phyloP scores from a whole-genome alignment of 2,888 invertebrate genomes.

The Eristalis arbustorum region DNA sequence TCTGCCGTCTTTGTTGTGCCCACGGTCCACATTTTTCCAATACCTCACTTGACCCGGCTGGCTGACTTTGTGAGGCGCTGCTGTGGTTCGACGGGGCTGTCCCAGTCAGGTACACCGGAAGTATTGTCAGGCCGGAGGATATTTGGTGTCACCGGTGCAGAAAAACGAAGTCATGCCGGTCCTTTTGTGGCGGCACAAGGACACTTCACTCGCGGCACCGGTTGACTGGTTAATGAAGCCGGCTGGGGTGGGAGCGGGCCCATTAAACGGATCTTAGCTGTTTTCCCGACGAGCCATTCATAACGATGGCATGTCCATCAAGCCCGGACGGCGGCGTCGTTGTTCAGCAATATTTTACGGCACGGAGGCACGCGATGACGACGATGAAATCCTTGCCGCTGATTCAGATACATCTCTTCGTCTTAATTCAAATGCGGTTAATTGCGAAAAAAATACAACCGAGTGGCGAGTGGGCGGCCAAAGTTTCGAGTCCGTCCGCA shows the following conservation, averaged over 20 bases:
- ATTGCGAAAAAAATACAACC: conserved; percentile 41
- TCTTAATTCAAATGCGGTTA: conserved; percentile 63
- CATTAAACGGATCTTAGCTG: neutral
- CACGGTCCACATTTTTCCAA: neutral
- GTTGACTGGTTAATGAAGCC: neutral
- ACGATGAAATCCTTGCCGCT: conserved; percentile 29
- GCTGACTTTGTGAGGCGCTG: neutral
- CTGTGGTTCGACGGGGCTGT: neutral
- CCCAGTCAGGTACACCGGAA: conserved; percentile 25
- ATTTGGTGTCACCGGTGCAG: conserved; percentile 3
- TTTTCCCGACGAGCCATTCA: conserved; percentile 24
- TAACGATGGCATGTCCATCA: conserved; percentile 46
- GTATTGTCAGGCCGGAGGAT: conserved; percentile 33
- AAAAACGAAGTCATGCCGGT: neutral
- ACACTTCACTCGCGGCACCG: neutral
- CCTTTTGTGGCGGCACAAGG: neutral
- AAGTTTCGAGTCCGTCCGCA: neutral
- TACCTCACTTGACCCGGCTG: neutral
- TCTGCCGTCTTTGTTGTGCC: neutral
- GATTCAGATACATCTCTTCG: conserved; percentile 43
- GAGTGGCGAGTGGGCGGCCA: neutral
- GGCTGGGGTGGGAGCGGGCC: neutral
- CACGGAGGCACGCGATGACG: neutral
- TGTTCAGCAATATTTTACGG: neutral
- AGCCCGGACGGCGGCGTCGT: neutral